Conservation (phyloP, 2,797 vertebrate species). For the Enteromius fasciolatus region DNA sequence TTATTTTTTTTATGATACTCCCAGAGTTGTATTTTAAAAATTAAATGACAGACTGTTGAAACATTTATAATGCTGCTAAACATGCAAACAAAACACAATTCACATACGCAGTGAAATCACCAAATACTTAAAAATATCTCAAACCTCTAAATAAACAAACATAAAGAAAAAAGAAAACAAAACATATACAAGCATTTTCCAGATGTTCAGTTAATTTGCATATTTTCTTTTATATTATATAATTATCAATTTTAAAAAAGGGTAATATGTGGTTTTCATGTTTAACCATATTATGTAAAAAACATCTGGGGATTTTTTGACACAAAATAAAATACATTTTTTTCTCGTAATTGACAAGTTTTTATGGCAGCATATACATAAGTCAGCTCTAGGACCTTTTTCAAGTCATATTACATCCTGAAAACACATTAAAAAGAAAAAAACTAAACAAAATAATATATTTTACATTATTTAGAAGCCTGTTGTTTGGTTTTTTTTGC, state of each 20-base stretch:
- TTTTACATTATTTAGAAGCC: not conserved
- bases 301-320: not conserved
- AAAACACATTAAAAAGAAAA: not conserved
- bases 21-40: constrained; percentile 88
- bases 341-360: not conserved
- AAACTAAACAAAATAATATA: not conserved
- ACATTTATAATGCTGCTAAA: constrained; percentile 72
- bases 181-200: constrained; percentile 46
- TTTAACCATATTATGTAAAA: not conserved
- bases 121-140: constrained; percentile 24
- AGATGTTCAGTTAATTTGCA: constrained; percentile 57
- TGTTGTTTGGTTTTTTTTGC: too few relatives aligned
- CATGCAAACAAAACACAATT: constrained; percentile 74
- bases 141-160: not conserved
- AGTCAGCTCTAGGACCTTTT: not conserved
- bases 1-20: constrained; percentile 71
- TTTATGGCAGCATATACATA: not conserved
- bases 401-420: not conserved
- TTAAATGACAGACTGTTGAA: constrained; percentile 74
- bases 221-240: constrained; percentile 53
- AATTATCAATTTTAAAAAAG: constrained; percentile 42
- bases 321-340: not conserved
- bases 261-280: constrained; percentile 29
- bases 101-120: constrained; percentile 29
- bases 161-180: not conserved